Evolutionary conservation across 2,888 invertebrate species (phyloP).

Genomic region (Ceriagrion tenellum): DNA sequence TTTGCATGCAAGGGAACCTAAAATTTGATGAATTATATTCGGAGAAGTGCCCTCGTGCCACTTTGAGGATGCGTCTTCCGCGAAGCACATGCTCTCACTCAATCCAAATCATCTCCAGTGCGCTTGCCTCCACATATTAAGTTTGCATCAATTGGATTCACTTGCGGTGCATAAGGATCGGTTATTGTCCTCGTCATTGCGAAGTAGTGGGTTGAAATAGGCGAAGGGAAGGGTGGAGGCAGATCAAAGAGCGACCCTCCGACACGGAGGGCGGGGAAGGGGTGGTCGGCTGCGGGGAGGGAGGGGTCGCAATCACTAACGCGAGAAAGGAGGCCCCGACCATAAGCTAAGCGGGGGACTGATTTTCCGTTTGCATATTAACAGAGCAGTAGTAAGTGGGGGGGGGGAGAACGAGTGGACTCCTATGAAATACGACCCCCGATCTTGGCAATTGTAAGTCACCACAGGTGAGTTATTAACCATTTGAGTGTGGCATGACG

Average conservation of each 20-base stretch:
- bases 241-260: slow-evolving; percentile 6
- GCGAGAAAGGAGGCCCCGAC: not conserved
- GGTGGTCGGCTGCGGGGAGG: not conserved
- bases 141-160: slow-evolving; percentile 42
- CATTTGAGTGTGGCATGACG: too few relatives aligned
- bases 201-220: not conserved
- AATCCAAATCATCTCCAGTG: not conserved
- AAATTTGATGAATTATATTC: not conserved
- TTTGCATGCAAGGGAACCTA: too few relatives aligned
- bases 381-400: not conserved
- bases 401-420: not conserved
- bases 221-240: not conserved
- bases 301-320: not conserved
- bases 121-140: not conserved
- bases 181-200: slow-evolving; percentile 6
- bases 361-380: not conserved
- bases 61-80: not conserved
- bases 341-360: not conserved
- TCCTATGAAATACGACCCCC: not conserved
- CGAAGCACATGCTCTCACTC: not conserved
- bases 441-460: not conserved
- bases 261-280: not conserved
- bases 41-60: not conserved
- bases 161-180: slow-evolving; percentile 12
- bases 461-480: not conserved